Percentiles rank a stretch among this genome's conserved stretches.
phyloP scores from a whole-genome alignment of 2,888 invertebrate genomes.

The Resseliella maxima region DNA sequence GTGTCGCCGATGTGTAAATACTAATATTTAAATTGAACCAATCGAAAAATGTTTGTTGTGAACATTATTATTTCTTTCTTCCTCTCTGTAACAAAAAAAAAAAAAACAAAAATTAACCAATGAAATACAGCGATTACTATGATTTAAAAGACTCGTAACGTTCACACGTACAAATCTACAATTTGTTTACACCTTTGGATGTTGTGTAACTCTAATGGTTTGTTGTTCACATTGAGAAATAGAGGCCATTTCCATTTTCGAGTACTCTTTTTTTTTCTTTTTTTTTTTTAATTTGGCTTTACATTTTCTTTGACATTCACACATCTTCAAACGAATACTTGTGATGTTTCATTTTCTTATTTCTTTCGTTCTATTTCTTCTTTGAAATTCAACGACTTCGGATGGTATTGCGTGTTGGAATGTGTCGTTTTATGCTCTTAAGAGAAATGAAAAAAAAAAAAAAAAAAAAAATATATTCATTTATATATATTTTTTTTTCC shows the following conservation, averaged over 20 bases:
- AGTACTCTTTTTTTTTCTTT: background rate
- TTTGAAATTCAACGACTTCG: background rate
- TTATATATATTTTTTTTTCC: no score
- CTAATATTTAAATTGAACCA: no score
- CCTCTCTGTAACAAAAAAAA: background rate
- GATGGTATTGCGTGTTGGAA: conserved; percentile 16
- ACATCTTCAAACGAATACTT: background rate
- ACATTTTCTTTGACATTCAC: background rate
- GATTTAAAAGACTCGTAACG: background rate
- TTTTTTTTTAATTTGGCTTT: background rate
- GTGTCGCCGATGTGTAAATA: no score
- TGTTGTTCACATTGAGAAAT: background rate
- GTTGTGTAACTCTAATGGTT: background rate
- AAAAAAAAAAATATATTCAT: background rate
- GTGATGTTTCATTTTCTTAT: background rate
- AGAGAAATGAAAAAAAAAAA: background rate
- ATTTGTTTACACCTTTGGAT: conserved; percentile 5
- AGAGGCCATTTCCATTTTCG: background rate
- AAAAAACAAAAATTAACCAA: no score
- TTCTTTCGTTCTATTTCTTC: background rate
- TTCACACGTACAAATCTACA: conserved; percentile 16
- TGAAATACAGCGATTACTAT: background rate
- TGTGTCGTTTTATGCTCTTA: background rate
- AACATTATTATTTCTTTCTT: no score
- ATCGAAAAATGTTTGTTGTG: no score